Conservation (phyloP, 2,797 vertebrate species). For the Gadopsis marmoratus region DNA sequence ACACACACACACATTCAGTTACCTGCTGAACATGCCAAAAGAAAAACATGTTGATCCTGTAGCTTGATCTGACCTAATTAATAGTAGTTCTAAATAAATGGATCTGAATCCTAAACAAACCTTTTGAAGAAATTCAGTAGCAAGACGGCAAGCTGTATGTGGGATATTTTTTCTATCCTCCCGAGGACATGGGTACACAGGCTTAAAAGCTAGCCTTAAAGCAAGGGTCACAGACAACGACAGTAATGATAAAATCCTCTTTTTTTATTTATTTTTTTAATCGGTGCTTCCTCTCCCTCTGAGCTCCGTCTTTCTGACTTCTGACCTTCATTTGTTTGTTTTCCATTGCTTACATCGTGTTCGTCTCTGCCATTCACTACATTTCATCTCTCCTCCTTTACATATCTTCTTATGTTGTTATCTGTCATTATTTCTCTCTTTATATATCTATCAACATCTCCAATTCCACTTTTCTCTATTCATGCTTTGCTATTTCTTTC, state of each 20-base stretch:
- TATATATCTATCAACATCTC: not conserved
- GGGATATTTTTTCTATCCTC: not conserved
- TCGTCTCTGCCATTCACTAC: not conserved
- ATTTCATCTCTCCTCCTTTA: not conserved
- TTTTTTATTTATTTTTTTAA: not conserved
- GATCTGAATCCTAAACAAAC: not conserved
- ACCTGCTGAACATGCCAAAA: not conserved
- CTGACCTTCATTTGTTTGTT: not conserved
- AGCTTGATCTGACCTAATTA: not conserved
- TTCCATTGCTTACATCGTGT: not conserved
- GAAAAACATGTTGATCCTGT: constrained; percentile 9
- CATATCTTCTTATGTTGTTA: not conserved
- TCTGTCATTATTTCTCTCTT: not conserved
- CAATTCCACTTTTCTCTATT: not conserved
- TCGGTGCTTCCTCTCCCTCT: not conserved
- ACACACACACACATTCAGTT: not conserved
- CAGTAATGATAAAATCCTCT: not conserved
- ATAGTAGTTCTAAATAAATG: not conserved
- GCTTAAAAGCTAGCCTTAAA: not conserved
- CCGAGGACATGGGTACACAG: not conserved
- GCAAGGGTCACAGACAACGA: not conserved
- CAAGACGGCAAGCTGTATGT: no score
- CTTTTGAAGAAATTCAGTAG: not conserved
- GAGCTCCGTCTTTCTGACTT: not conserved
- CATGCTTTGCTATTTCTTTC: not conserved